A percentile compares a stretch with the other conserved stretches of the same genome.
Conservation (phyloP, 2,113 vertebrate genomes). For the Morone saxatilis region DNA sequence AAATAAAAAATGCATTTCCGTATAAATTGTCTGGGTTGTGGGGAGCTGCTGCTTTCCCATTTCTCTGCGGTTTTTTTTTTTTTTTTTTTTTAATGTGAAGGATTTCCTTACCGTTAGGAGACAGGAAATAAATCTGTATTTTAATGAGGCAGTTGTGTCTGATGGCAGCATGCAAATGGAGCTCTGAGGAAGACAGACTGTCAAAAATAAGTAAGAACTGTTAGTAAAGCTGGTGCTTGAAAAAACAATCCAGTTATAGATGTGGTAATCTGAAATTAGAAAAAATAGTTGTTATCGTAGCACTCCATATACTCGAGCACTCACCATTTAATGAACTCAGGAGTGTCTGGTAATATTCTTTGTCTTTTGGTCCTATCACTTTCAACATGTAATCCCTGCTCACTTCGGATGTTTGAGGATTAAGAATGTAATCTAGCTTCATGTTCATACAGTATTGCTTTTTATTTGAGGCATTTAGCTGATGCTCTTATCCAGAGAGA, state of each 20-base stretch:
- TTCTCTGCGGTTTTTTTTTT: no score
- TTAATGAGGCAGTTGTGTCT: constrained; percentile 8
- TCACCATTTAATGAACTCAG: constrained; percentile 5
- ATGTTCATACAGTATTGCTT: constrained; percentile 1
- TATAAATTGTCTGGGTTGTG: background rate
- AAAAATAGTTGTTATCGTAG: background rate
- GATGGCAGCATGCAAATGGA: background rate
- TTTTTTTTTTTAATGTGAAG: no score
- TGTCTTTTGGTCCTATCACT: constrained; percentile 4
- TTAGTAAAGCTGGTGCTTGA: background rate
- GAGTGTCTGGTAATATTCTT: background rate
- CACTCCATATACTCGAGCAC: background rate
- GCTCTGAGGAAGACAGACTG: background rate
- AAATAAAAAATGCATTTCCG: background rate
- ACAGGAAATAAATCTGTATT: background rate
- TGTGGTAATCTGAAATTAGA: background rate
- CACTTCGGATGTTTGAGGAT: background rate
- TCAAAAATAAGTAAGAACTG: constrained; percentile 6
- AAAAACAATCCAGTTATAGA: background rate
- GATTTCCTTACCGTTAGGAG: background rate
- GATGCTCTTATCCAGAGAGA: constrained; percentile 25
- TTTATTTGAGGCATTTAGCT: background rate
- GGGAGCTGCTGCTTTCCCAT: background rate
- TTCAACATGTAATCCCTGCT: constrained; percentile 19
- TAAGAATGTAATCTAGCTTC: constrained; percentile 1